These are phyloP conservation scores for Pangasianodon gigas DNA, from an alignment of 2,113 vertebrate species.

Conservation along the genomic window DNA sequence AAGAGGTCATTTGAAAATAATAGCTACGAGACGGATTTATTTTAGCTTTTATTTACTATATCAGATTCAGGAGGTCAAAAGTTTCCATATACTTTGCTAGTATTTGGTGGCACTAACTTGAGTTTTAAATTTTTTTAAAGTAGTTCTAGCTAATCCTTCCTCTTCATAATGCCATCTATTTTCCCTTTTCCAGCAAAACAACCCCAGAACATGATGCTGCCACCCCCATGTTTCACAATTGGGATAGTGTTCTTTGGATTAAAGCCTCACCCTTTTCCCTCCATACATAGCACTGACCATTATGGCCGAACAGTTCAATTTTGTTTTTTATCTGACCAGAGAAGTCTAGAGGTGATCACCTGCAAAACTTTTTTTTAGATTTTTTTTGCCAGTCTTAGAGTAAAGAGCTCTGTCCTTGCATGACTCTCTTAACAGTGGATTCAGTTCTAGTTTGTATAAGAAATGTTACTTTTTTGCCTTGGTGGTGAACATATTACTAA, in stretches of 20 bases:
- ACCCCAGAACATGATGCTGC: not conserved
- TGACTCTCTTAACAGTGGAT: not conserved
- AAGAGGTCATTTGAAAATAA: not conserved
- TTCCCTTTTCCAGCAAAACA: too few relatives aligned
- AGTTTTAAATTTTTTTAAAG: too few relatives aligned
- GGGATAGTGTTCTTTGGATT: not conserved
- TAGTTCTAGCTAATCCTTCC: too few relatives aligned
- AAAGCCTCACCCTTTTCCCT: too few relatives aligned
- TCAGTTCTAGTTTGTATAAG: not conserved
- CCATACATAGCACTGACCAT: not conserved
- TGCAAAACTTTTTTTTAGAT: too few relatives aligned
- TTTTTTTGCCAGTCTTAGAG: not conserved
- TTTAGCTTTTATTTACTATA: not conserved
- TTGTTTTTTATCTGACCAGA: too few relatives aligned
- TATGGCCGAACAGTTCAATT: too few relatives aligned
- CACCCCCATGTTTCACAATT: not conserved
- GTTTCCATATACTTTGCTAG: not conserved
- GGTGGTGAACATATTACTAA: not conserved
- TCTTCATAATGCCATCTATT: too few relatives aligned
- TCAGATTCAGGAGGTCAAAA: not conserved
- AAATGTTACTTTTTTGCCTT: not conserved
- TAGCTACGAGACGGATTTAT: not conserved
- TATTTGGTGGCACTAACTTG: not conserved
- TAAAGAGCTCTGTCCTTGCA: not conserved
- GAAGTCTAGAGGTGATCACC: too few relatives aligned